Evolutionary conservation across 2,113 vertebrate genomes (phyloP), one percentile per base, ranked within the genome.

Genomic region (Entomyzon cyanotis): DNA sequence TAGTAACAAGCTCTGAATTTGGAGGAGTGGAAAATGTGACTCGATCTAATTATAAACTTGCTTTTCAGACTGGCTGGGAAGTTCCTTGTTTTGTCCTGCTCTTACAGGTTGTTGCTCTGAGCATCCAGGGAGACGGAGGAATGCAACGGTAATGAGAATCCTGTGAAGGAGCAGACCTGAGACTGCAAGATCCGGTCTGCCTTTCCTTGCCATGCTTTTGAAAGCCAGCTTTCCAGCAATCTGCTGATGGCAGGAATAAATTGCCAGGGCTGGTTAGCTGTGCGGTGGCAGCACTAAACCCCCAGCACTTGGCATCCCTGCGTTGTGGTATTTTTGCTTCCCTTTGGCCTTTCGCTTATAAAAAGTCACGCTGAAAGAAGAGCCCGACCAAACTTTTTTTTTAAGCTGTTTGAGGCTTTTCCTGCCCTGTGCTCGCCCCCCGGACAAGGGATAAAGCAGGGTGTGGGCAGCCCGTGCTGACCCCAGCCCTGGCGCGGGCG

Each of bases 11-110:
- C 87, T 94, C 89, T 90, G 95, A 76, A 82, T 92, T 91, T 89
- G 93, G 83, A 97, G 69, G 60, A 93, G 80, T 92, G 95, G 96
- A 96, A 97, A 96, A 96, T 94, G 76, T 94, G 93, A 95, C 82
- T 97, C 90, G 20, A 31, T 96, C 92, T 95, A 94, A 96, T 95
- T 97, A 95, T 91, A 97, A 95, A 89, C 60, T 30, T 37, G 76
- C 82, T 90, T 94, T 87, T 94, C 81, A 91, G 65, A 60, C 7
- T 2, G 90, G 86, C 90, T 75, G 89, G 81, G 93, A 86, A 95
- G 87, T 94, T 90, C 92, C 86, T 88, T 90, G 86, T 87, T 93
- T 96, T 85, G 91, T 94, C 77, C 90, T 90, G 84, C 75, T 93
- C 42, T 44, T 74, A 41, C 3, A 88, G 83, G 46, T 78, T 60